Evolutionary conservation across 2,113 vertebrate genomes (phyloP), one percentile per base, ranked within the genome.

Genomic region (Casuarius casuarius): DNA sequence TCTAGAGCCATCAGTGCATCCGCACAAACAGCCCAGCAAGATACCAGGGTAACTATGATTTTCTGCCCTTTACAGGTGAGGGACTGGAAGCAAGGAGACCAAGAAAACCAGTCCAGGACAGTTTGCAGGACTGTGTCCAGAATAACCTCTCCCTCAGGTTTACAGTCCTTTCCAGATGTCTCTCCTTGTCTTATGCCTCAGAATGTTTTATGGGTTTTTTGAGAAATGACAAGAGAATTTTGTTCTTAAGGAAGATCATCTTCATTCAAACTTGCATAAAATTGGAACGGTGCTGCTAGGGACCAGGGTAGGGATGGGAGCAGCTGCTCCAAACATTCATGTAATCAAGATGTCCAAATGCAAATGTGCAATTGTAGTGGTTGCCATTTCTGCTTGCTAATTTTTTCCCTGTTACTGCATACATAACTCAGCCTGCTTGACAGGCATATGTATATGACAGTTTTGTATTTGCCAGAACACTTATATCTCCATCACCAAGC

Each of bases 311-410:
- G 61, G 42, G 63, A 48, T 49, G 19, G 82, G 49, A 91, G 54
- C 84, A 92, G 87, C 82, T 93, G 63, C 63, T 92, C 71, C 5
- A 1, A 91, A 82, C 89, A 87, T 29, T 93, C 94, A 84, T 35
- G 49, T 76, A 73, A 95, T 80, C 75, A 96, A 76, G 75, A 70
- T 46, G 58, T 49, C 62, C 95, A 91, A 85, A 92, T 59, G 49
- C 82, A 94, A 94, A 82, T 56, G 76, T 8, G 26, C 5, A 0
- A 46, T 63, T 90, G 49, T 71, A 90, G 73, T 8, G 2, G 63
- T 5, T 95, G 89, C 71, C 63, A 52, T 92, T 91, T 92, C 81
- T 92, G 87, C 84, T 80, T 73, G 89, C 59, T 95, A 76, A 85
- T 83, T 92, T 94, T 71, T 52, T 84, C 88, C 81, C 74, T 59